Conservation (phyloP, 2,888 invertebrate species). For the Tenthredo amoena region DNA sequence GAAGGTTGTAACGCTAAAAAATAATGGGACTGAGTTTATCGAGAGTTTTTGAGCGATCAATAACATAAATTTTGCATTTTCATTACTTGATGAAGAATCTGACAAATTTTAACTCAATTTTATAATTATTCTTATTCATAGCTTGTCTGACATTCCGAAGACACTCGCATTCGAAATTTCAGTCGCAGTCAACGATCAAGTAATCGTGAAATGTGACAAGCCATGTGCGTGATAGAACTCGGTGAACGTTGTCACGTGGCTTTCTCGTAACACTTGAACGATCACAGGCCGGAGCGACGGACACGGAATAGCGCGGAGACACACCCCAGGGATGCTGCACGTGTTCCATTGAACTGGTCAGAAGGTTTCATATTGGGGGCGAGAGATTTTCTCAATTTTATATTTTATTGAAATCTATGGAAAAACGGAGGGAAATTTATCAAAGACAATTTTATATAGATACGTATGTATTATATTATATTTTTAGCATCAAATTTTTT, state of each 20-base stretch:
- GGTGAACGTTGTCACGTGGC: conserved; percentile 44
- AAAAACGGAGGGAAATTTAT: not conserved
- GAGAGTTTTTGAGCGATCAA: conserved; percentile 15
- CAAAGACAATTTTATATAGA: not conserved
- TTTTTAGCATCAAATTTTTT: not conserved
- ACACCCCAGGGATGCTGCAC: conserved; percentile 43
- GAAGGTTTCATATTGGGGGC: conserved; percentile 33
- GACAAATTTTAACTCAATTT: not conserved
- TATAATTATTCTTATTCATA: not conserved
- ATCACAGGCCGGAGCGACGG: conserved; percentile 38
- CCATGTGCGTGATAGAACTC: conserved; percentile 45
- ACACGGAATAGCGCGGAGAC: conserved; percentile 30
- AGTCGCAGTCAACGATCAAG: conserved; percentile 8
- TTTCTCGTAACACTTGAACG: conserved; percentile 48
- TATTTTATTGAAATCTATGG: conserved; percentile 35
- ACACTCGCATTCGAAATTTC: not conserved
- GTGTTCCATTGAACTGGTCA: conserved; percentile 45
- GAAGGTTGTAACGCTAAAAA: conserved; percentile 15
- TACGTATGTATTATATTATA: not conserved
- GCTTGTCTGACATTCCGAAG: not conserved
- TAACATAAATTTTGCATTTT: not conserved
- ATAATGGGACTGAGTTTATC: conserved; percentile 28
- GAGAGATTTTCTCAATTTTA: conserved; percentile 27
- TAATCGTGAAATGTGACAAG: conserved; percentile 44
- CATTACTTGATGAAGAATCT: not conserved